Percentiles rank a stretch among this genome's conserved stretches.
phyloP scores from a whole-genome alignment of 2,888 invertebrate genomes.

The Papilio demoleus region DNA sequence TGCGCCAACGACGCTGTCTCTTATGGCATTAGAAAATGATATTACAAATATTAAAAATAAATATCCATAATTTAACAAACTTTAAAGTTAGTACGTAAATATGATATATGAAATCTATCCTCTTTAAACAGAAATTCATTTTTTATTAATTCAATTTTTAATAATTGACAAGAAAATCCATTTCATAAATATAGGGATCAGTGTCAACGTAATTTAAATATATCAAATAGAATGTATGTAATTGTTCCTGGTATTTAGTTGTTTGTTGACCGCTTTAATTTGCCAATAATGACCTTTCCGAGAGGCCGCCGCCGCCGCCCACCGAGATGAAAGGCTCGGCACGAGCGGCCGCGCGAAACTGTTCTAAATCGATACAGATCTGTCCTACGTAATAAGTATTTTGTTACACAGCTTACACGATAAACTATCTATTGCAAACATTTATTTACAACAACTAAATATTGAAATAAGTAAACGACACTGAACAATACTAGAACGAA shows the following conservation, averaged over 20 bases:
- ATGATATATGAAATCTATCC: too few relatives aligned
- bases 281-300: constrained; percentile 52
- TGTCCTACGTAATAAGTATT: constrained; percentile 62
- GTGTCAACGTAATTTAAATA: constrained; percentile 13
- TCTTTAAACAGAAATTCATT: too few relatives aligned
- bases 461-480: background rate
- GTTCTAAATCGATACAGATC: constrained; percentile 58
- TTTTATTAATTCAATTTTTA: too few relatives aligned
- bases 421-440: constrained; percentile 49
- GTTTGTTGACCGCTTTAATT: constrained; percentile 48
- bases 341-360: constrained; percentile 50
- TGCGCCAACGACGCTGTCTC: too few relatives aligned
- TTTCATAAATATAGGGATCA: too few relatives aligned
- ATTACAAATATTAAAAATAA: too few relatives aligned
- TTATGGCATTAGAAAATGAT: too few relatives aligned
- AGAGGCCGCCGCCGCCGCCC: constrained; percentile 49
- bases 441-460: constrained; percentile 13
- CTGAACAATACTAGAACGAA: background rate
- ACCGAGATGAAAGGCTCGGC: constrained; percentile 51
- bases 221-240: constrained; percentile 33
- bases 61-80: too few relatives aligned
- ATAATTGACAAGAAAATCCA: too few relatives aligned
- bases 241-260: constrained; percentile 40
- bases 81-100: too few relatives aligned
- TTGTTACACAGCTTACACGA: constrained; percentile 57